Base-by-base conservation (phyloP, 2,797 vertebrate genomes). In the Pteronotus mesoamericanus region DNA sequence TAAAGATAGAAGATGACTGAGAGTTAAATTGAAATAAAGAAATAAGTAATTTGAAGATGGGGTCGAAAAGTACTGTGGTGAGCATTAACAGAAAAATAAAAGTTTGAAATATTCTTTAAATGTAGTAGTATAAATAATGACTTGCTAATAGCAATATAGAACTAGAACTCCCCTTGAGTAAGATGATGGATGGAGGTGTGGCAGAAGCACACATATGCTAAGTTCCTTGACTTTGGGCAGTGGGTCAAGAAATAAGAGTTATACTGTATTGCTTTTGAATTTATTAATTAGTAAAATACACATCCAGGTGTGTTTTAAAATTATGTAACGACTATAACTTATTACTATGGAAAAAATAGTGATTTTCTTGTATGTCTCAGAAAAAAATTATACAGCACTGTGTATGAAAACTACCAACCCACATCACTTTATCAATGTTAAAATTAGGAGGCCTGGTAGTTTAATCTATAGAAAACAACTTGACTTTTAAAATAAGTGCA, bases 351-450 rank as follows among this genome's bases (percentile, higher is more conserved):
- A n/a, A 80, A 91, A 83, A 86, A 39, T 48, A 84, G 5, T 83
- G 6, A 75, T 92, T 61, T 82, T 10, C 4, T 87, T 37, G 1
- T 79, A n/a, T 59, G 34, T 77, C 32, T 78, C 22, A 79, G 51
- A 85, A 69, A 69, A 69, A 69, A 86, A 94, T 53, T 14, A 32
- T 16, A 29, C 0, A 61, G 18, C 34, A 55, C 9, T 71, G 48
- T 78, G 15, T 71, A 86, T 88, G 79, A 75, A 91, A 61, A 93
- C 26, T 53, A 91, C 39, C 16, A 79, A 42, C 11, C 2, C 26
- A 88, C 18, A 91, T 74, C 14, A 51, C 42, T 95, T 85, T 94
- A 39, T 57, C 86, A 93, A 34, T 89, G 69, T 87, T 66, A 86
- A 66, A 83, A 82, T 84, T 32, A 61, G 61, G 26, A 61, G 59